Percentiles rank a stretch among this genome's conserved stretches.
Evolutionary conservation across 2,888 invertebrate species (phyloP).

Genomic region (Abrostola triplasia): DNA sequence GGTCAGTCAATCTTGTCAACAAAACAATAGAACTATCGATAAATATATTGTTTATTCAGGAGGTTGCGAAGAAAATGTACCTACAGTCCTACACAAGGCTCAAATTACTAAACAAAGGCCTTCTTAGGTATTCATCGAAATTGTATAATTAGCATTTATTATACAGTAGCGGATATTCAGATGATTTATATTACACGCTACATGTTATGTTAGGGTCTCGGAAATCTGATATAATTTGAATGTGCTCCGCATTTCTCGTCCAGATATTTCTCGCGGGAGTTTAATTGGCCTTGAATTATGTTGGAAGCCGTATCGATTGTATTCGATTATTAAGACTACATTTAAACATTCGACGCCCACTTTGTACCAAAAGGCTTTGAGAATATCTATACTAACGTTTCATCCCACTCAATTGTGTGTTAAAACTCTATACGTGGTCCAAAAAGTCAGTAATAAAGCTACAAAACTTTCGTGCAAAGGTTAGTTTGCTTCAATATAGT

Average conservation of each 20-base stretch:
- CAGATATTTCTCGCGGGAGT: slow-evolving; percentile 5
- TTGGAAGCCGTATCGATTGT: slow-evolving; percentile 22
- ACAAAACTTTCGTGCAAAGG: not conserved
- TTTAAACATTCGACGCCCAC: slow-evolving; percentile 22
- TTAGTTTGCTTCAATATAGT: not conserved
- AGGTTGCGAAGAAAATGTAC: no score
- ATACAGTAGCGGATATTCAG: not conserved
- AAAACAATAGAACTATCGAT: slow-evolving; percentile 41
- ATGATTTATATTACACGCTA: not conserved
- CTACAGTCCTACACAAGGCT: no score
- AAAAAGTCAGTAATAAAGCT: not conserved
- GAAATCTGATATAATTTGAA: slow-evolving; percentile 5
- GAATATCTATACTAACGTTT: not conserved
- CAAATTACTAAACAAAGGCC: no score
- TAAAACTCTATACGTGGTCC: not conserved
- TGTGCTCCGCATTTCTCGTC: slow-evolving; percentile 9
- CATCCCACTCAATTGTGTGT: not conserved
- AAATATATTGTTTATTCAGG: slow-evolving; percentile 27
- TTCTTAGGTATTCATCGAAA: no score
- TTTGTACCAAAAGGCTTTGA: not conserved
- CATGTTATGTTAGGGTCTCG: not conserved
- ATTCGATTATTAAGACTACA: slow-evolving; percentile 25
- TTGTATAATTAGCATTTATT: no score
- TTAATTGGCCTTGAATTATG: slow-evolving; percentile 30
- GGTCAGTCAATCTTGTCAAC: slow-evolving; percentile 20